Percentiles rank a stretch among this genome's conserved stretches.
Conservation (phyloP, 2,888 invertebrate species). For the Acleris cristana region DNA sequence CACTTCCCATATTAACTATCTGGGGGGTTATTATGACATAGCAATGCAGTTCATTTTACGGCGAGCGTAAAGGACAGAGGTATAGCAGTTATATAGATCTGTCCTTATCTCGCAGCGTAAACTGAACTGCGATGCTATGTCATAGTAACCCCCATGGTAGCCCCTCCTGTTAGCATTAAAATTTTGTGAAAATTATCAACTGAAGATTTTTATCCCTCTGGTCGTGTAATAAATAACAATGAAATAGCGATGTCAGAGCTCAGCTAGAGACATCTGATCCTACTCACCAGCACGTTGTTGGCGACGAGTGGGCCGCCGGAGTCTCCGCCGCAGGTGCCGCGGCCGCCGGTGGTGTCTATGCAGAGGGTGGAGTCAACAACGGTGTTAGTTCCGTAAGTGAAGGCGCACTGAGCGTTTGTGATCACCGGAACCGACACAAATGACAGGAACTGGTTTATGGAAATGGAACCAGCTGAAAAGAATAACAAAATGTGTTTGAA, state of each 20-base stretch:
- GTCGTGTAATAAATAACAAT: too few relatives aligned
- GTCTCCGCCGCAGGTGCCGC: constrained; percentile 39
- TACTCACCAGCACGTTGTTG: constrained; percentile 28
- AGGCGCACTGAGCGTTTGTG: constrained; percentile 40
- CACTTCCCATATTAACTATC: too few relatives aligned
- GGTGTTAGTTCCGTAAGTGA: neutral
- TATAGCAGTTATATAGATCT: too few relatives aligned
- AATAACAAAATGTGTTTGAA: too few relatives aligned
- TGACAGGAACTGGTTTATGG: constrained; percentile 52
- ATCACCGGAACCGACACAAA: constrained; percentile 60
- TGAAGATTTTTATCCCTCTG: constrained; percentile 18
- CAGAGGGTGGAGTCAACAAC: constrained; percentile 17
- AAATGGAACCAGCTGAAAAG: constrained; percentile 43
- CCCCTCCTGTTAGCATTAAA: too few relatives aligned
- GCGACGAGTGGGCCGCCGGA: too few relatives aligned
- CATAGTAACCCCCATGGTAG: too few relatives aligned
- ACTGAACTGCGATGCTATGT: too few relatives aligned
- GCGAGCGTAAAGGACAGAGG: too few relatives aligned
- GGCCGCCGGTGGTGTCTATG: constrained; percentile 33
- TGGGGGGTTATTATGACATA: too few relatives aligned
- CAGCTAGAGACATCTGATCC: neutral
- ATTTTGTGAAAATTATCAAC: constrained; percentile 19
- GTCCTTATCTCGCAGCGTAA: too few relatives aligned
- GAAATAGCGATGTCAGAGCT: neutral
- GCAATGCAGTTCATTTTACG: too few relatives aligned